Evolutionary conservation across 2,113 vertebrate species (phyloP).

Genomic region (Passerina amoena): DNA sequence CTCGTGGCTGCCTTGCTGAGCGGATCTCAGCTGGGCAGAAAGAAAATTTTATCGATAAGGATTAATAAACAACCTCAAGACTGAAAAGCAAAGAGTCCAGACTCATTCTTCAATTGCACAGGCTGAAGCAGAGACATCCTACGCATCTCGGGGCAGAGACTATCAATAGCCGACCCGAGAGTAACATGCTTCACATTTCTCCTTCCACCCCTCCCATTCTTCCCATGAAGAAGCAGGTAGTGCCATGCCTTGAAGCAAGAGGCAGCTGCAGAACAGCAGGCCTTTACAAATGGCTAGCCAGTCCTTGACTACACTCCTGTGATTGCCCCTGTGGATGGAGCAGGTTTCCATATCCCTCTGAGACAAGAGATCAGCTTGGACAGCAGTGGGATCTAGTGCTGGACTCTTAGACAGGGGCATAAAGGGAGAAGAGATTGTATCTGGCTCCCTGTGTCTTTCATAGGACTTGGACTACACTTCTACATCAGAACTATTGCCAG

Average conservation of each 20-base stretch:
- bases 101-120: too few species aligned
- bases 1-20: too few species aligned
- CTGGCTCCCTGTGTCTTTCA: background rate
- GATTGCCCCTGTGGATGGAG: background rate
- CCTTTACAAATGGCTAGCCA: background rate
- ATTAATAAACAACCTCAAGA: too few species aligned
- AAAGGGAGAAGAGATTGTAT: background rate
- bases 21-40: too few species aligned
- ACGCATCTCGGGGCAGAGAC: too few species aligned
- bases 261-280: background rate
- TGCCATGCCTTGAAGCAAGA: background rate
- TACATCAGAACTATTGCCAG: background rate
- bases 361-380: background rate
- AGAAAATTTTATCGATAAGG: too few species aligned
- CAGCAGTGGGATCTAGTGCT: background rate
- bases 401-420: background rate
- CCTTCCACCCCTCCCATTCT: background rate
- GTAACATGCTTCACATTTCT: background rate
- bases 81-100: too few species aligned
- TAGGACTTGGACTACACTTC: background rate
- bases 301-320: background rate
- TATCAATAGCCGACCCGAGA: too few species aligned
- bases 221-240: background rate
- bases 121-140: too few species aligned
- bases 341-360: background rate